Base-by-base conservation (phyloP, 2,797 vertebrate species). In the Hydrolagus colliei region DNA sequence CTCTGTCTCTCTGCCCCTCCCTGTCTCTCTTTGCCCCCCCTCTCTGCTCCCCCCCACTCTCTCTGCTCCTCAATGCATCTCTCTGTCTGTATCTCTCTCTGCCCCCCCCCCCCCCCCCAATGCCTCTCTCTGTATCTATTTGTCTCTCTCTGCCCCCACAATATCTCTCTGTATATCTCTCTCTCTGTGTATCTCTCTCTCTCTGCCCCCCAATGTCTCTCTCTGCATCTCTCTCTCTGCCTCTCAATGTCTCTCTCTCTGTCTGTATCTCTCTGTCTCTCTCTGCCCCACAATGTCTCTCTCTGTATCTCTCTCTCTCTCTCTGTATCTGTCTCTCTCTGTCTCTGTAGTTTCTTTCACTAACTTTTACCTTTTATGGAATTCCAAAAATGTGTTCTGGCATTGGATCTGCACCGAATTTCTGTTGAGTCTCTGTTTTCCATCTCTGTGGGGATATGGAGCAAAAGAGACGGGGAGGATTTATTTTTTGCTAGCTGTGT, bases 331-430 rank as follows among this genome's bases (percentile, higher is more conserved):
- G 9, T 14, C n/a, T 13, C 14, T 10, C 12, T 1, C 16, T 65
- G 41, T 10, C 63, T 35, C 65, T 41, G 65, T 32, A 27, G 41
- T 52, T n/a, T n/a, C 79, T 67, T 84, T 84, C 68, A 63, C 68
- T 63, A 27, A 27, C 14, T 77, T 52, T 84, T 84, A 84, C 79
- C 79, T 84, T 84, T 68, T 67, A 84, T 93, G 95, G 96, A 97
- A 97, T 97, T 95, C 93, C 90, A 96, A 96, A 95, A 94, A 96
- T 96, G 90, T 91, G 88, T 88, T 91, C 91, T 89, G 95, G 96
- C 95, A 97, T 27, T 27, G 27, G 27, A 97, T 94, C 94, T 94
- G 96, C 97, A 96, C 95, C 94, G 91, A 93, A 92, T 92, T 95
- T 90, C 35, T 82, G 27, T 62, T n/a, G 41, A 52, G 41, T 52